Base-by-base conservation (phyloP, 2,113 vertebrate genomes). In the Grammomys dolichurus region DNA sequence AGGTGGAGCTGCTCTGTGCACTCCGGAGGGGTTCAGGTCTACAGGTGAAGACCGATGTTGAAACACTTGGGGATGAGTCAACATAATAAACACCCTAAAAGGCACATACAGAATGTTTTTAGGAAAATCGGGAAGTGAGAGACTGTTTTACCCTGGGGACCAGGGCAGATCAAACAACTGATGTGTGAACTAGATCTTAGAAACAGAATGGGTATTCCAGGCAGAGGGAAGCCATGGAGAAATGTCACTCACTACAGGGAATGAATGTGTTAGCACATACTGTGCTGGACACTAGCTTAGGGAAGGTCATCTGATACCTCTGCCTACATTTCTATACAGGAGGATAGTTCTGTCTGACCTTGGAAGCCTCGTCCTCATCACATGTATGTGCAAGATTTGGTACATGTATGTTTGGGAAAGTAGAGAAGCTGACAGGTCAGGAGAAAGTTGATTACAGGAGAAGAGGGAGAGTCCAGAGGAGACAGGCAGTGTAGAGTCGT, bases 71-170 rank as follows among this genome's bases (percentile, higher is more conserved):
- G 43, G 77, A 88, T 80, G 92, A 91, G 90, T 46, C 87, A 69
- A 36, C 11, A 28, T 70, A 48, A 51, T 63, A 75, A 65, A 46
- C 51, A 63, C 51, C 75, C 16, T 24, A 19, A 31, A 0, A 87
- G 75, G 77, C 54, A 7, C 0, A 3, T 0, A 58, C 14, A n/a
- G 80, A 85, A 5, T 81, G 81, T 67, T 72, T 92, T 92, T 86
- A 78, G 87, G 90, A 73, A 91, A 84, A 86, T 8, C 69, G 88
- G 70, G 60, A 94, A 46, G 43, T 36, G 67, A 76, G 92, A 63
- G 69, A 81, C 58, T 40, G 36, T 54, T 81, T 84, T 28, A 65
- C 87, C 90, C 84, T 7, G 28, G 54, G 84, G 14, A 51, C 90
- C 75, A 67, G 51, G 51, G 92, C 60, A 77, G 54, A 86, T 88